Evolutionary conservation across 2,797 vertebrate species (phyloP), one percentile per base, ranked within the genome.

Genomic region (Bradypodion ventrale): DNA sequence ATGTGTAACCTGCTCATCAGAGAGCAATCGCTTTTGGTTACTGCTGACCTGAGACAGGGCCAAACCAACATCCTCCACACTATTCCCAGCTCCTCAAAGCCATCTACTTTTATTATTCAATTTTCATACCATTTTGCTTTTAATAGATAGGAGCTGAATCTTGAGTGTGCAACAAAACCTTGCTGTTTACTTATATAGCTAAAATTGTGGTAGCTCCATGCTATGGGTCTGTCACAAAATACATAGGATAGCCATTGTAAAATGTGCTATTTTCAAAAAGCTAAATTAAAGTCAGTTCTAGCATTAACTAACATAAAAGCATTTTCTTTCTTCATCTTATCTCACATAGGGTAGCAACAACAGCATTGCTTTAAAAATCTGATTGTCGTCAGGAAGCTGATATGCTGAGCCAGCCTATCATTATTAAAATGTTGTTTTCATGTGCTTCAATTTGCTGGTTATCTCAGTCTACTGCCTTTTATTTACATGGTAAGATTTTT

Each of bases 231-330:
- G 32, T 15, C 69, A 79, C 62, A 87, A 72, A 66, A 83, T 66
- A 42, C 75, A 70, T 80, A 80, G 77, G 69, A 74, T 80, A 75
- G 60, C n/a, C 77, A 83, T 62, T 40, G 75, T 69, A 74, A 80
- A 83, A 27, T 49, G 52, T 68, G 32, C 65, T 49, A 70, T 56
- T 75, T 79, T 66, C 69, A 56, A 68, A 79, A 83, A 87, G 52
- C 62, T 32, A 74, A 83, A 74, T 79, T 83, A 87, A 86, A 79
- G 72, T 83, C 65, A n/a, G 65, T 46, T 72, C 65, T 52, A 56
- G 44, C 7, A 75, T 69, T 81, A 70, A 76, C 85, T 81, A 85
- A 80, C 79, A 70, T 46, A 77, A 62, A 74, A 75, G 21, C 78
- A 73, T 63, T 85, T 70, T 65, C 42, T 82, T 81, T 84, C 8